Evolutionary conservation across 2,888 invertebrate species (phyloP), one percentile per base, ranked within the genome.

Genomic region (Cephalotes varians): DNA sequence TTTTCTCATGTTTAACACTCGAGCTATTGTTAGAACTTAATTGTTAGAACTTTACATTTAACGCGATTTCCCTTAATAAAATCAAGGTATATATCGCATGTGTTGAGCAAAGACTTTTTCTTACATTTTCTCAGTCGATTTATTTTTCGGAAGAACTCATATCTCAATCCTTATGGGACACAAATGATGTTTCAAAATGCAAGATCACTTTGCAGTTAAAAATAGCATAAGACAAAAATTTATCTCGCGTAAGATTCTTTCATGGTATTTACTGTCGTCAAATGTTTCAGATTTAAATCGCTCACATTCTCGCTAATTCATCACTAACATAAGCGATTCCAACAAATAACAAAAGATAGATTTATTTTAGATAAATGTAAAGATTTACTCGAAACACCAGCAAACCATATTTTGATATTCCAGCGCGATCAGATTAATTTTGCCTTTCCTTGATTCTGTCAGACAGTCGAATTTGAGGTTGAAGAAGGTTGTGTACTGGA

Each of bases 401-500:
- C 12, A 54, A 18, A 37, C 60, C 60, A 28, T 65, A 72, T 58
- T 47, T 67, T 79, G 73, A 82, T 80, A 81, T 85, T 77, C 71
- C 79, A 65, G 40, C 69, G 47, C 64, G 54, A 86, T 94, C 94
- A 94, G 87, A 90, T 91, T 80, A 91, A 84, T 83, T 91, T 93
- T 49, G 85, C 82, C 84, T 88, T 88, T 67, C 86, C 86, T 87
- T 91, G 90, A 93, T 89, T 91, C 89, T 92, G 94, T 94, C 94
- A 94, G 92, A 93, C 94, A 86, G 91, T 91, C 85, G 94, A 93
- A 85, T 93, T 93, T 34, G 90, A 82, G 34, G 90, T 90, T 67
- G 92, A 88, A 67, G 93, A 87, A 73, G 93, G 90, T 89, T 93
- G 93, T 60, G 92, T 90, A 72, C 87, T 92, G 84, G 93, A 47